phyloP scores from a whole-genome alignment of 2,113 vertebrate species.

The Rhombomys opimus region DNA sequence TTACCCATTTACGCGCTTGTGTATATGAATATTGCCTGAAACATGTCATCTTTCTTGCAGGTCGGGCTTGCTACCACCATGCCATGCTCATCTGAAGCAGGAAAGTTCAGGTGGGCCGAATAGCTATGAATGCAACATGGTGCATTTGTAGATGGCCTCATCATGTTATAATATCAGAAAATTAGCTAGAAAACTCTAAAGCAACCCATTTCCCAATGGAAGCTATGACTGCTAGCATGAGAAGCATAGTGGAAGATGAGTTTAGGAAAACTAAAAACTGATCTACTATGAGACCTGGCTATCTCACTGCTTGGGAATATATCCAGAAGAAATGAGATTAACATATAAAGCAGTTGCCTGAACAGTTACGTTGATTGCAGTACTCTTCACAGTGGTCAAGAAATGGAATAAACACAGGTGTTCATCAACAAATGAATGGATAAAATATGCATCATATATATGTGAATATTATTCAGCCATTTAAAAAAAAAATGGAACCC shows the following conservation, averaged over 20 bases:
- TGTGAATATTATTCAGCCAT: neutral
- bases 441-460: neutral
- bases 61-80: neutral
- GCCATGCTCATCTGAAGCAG: neutral
- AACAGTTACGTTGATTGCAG: neutral
- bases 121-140: too few species aligned
- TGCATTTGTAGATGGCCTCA: neutral
- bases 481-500: neutral
- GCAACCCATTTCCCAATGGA: neutral
- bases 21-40: neutral
- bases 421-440: neutral
- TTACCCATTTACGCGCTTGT: neutral
- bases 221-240: neutral
- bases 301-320: neutral
- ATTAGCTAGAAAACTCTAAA: neutral
- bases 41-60: neutral
- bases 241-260: neutral
- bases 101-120: neutral
- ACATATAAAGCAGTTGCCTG: neutral
- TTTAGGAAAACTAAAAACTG: neutral
- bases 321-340: neutral
- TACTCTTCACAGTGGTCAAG: neutral
- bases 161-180: neutral
- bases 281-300: neutral
- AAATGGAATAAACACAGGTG: neutral